Conservation (phyloP, 1,140 invertebrate genomes). For the Steinernema khuongi region DNA sequence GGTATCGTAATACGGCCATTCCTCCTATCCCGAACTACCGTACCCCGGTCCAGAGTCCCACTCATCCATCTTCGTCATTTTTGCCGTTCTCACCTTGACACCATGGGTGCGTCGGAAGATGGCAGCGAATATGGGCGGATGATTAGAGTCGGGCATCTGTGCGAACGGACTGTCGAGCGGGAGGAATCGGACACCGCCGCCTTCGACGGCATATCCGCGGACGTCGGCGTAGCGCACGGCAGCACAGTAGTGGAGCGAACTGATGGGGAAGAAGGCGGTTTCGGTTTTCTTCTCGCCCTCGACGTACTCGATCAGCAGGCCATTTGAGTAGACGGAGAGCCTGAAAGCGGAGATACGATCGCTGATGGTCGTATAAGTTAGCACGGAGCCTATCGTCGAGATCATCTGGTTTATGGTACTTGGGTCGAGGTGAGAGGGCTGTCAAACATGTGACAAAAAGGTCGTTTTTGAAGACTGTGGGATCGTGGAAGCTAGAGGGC, state of each 20-base stretch:
- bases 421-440: too few relatives aligned
- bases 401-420: too few relatives aligned
- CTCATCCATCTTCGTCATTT: too few relatives aligned
- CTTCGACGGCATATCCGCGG: conserved; percentile 60
- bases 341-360: conserved; percentile 31
- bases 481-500: too few relatives aligned
- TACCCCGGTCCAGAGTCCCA: too few relatives aligned
- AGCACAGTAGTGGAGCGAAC: conserved; percentile 91
- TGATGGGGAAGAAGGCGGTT: conserved; percentile 92
- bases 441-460: neutral
- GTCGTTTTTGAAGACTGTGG: neutral
- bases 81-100: conserved; percentile 70
- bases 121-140: conserved; percentile 92
- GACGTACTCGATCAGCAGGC: conserved; percentile 88
- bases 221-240: conserved; percentile 77
- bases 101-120: conserved; percentile 87
- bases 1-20: too few relatives aligned
- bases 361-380: conserved; percentile 11
- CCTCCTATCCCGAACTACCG: too few relatives aligned
- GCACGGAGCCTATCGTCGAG: too few relatives aligned
- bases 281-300: conserved; percentile 89
- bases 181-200: conserved; percentile 75
- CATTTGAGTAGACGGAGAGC: conserved; percentile 93
- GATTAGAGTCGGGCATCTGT: conserved; percentile 70
- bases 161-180: conserved; percentile 92